phyloP scores from a whole-genome alignment of 2,113 vertebrate species.

The Xiphophorus maculatus region DNA sequence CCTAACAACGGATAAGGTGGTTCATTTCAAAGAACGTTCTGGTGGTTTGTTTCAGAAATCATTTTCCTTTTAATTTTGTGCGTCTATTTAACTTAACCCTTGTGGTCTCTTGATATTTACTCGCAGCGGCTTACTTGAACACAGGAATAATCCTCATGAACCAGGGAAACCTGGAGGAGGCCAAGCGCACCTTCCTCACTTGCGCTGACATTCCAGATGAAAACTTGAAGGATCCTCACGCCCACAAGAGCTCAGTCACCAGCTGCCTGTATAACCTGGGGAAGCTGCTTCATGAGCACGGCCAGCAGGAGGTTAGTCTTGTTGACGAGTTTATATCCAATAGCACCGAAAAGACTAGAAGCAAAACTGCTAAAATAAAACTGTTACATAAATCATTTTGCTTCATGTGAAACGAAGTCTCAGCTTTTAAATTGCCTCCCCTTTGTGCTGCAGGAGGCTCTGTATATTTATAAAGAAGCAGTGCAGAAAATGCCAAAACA shows the following conservation, averaged over 20 bases:
- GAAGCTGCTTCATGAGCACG: conserved; percentile 96
- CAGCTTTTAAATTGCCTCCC: no score
- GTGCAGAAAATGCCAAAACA: conserved; percentile 97
- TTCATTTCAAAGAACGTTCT: neutral
- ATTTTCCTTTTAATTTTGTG: neutral
- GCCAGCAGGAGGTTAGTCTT: conserved; percentile 88
- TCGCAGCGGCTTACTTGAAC: conserved; percentile 96
- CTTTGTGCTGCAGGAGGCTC: conserved; percentile 85
- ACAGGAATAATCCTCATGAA: conserved; percentile 98
- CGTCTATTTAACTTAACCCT: neutral
- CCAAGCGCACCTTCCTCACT: conserved; percentile 90
- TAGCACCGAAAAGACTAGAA: neutral
- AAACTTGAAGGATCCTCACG: conserved; percentile 97
- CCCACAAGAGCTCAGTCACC: conserved; percentile 97
- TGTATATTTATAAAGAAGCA: conserved; percentile 92
- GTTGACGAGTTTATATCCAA: neutral
- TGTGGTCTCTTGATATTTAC: neutral
- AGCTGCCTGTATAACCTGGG: conserved; percentile 99
- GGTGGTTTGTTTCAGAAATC: neutral
- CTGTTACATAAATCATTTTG: no score
- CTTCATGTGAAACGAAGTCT: no score
- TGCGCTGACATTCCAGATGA: conserved; percentile 98
- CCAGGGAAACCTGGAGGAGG: conserved; percentile 92
- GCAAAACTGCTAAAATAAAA: neutral
- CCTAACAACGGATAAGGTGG: neutral